phyloP scores from a whole-genome alignment of 2,113 vertebrate genomes.

The Albula goreensis region DNA sequence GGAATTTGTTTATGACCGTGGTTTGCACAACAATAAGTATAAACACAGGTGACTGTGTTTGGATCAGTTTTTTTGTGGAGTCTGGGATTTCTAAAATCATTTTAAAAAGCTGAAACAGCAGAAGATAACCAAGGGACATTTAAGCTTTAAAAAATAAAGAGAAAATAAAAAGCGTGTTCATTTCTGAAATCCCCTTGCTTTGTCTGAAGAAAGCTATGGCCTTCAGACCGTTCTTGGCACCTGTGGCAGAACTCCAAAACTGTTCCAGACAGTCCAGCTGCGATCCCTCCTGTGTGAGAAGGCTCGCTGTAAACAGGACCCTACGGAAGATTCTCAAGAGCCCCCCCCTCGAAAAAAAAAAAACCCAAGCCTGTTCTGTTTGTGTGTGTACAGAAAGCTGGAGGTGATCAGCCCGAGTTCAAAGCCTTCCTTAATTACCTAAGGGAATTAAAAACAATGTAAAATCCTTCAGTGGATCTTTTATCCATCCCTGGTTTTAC shows the following conservation, averaged over 20 bases:
- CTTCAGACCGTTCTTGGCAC: constrained; percentile 22
- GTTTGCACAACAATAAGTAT: background rate
- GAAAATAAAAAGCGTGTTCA: background rate
- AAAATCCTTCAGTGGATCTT: background rate
- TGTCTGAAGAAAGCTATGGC: constrained; percentile 27
- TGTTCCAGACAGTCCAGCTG: constrained; percentile 20
- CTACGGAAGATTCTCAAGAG: background rate
- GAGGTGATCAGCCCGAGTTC: constrained; percentile 38
- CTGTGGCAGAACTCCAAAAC: constrained; percentile 11
- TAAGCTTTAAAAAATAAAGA: background rate
- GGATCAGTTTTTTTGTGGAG: background rate
- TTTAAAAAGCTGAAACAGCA: background rate
- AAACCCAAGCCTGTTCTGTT: constrained; percentile 1
- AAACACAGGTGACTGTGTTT: background rate
- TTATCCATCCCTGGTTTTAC: background rate
- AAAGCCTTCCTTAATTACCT: constrained; percentile 52
- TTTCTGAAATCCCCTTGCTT: constrained; percentile 3
- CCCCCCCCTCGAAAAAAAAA: background rate
- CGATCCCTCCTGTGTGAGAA: background rate
- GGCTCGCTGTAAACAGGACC: background rate
- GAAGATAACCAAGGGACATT: background rate
- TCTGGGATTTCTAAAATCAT: background rate
- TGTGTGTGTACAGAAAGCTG: constrained; percentile 36
- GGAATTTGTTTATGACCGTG: background rate
- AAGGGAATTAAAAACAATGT: constrained; percentile 41